Evolutionary conservation across 2,888 invertebrate species (phyloP).

Genomic region (Trachelus iudaicus): DNA sequence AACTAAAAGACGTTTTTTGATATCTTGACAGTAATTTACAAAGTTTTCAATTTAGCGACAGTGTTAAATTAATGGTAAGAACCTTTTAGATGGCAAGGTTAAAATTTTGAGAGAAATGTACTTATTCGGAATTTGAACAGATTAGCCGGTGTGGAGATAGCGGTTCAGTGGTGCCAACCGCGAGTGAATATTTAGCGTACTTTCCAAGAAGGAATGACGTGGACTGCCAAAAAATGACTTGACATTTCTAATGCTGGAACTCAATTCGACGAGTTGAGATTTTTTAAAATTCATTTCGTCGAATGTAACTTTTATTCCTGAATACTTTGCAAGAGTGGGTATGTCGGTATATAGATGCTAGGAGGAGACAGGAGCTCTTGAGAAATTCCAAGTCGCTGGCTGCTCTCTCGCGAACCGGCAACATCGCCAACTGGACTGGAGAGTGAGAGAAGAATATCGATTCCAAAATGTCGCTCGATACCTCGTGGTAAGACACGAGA

Average conservation of each 20-base stretch:
- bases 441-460: neutral
- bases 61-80: neutral
- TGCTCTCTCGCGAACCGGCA: neutral
- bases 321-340: neutral
- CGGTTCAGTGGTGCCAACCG: neutral
- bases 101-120: neutral
- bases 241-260: neutral
- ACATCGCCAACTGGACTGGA: neutral
- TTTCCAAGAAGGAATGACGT: neutral
- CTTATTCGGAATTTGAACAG: neutral
- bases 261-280: neutral
- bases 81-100: neutral
- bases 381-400: neutral
- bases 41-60: neutral
- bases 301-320: neutral
- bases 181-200: neutral
- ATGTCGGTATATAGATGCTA: neutral
- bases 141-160: neutral
- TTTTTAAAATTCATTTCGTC: neutral
- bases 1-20: neutral
- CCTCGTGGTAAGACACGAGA: neutral
- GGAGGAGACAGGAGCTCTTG: neutral
- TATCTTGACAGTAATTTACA: neutral
- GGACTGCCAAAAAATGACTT: neutral
- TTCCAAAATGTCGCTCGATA: conserved; percentile 7